Conservation (phyloP, 2,888 invertebrate species). For the Trissonchulus sp. region DNA sequence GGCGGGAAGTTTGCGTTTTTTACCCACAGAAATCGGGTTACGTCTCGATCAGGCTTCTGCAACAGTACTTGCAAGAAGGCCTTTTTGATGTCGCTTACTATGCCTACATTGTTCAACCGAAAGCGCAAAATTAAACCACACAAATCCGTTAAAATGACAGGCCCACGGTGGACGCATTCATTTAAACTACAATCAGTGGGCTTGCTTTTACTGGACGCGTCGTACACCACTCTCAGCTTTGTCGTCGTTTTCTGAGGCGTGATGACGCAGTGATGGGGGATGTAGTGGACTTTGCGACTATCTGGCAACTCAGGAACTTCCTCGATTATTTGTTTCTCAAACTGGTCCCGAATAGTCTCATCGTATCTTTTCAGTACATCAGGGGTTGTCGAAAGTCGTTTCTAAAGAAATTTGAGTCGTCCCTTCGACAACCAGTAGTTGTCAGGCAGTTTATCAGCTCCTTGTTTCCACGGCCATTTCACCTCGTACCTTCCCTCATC, state of each 20-base stretch:
- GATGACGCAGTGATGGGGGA: constrained; percentile 35
- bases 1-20: constrained; percentile 17
- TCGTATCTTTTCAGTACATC: not conserved
- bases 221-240: no score
- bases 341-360: constrained; percentile 1
- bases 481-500: constrained; percentile 10
- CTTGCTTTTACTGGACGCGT: not conserved
- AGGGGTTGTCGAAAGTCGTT: not conserved
- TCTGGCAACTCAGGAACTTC: not conserved
- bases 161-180: constrained; percentile 15
- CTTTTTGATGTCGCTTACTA: constrained; percentile 37
- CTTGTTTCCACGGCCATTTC: constrained; percentile 17
- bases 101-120: constrained; percentile 10
- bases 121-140: constrained; percentile 2
- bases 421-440: constrained; percentile 17
- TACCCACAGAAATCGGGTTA: constrained; percentile 9
- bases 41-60: constrained; percentile 34
- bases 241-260: constrained; percentile 31
- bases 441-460: not conserved
- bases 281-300: constrained; percentile 22
- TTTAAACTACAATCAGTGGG: not conserved
- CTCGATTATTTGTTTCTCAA: constrained; percentile 7
- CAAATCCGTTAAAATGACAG: constrained; percentile 3
- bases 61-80: constrained; percentile 40
- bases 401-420: constrained; percentile 18